phyloP scores from a whole-genome alignment of 2,888 invertebrate genomes.

The Dione juno region DNA sequence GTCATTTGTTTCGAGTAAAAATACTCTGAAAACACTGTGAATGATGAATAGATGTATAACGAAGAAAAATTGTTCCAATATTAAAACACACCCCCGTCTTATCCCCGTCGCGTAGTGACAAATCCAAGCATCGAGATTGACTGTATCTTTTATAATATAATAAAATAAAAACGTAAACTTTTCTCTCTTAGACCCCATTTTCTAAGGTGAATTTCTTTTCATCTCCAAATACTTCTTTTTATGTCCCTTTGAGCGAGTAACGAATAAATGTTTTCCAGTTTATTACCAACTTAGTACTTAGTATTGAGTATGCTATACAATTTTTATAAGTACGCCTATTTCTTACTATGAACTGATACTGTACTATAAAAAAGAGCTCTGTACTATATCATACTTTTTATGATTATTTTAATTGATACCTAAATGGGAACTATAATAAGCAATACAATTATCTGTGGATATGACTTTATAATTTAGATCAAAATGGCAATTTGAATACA shows the following conservation, averaged over 20 bases:
- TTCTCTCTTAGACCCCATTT: constrained; percentile 22
- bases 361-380: background rate
- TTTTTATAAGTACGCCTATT: background rate
- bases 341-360: background rate
- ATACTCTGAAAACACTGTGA: background rate
- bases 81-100: constrained; percentile 12
- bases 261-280: constrained; percentile 34
- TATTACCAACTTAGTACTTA: constrained; percentile 9
- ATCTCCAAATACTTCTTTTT: constrained; percentile 32
- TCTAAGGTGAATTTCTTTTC: constrained; percentile 42
- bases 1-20: background rate
- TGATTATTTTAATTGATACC: too few species aligned
- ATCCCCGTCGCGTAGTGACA: constrained; percentile 34
- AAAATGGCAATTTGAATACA: background rate
- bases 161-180: constrained; percentile 27
- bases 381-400: background rate
- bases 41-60: constrained; percentile 3
- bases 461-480: background rate
- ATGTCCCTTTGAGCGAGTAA: constrained; percentile 33
- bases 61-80: constrained; percentile 25
- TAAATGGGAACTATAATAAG: too few species aligned
- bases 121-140: constrained; percentile 30
- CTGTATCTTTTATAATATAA: constrained; percentile 28
- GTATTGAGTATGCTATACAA: constrained; percentile 9
- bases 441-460: too few species aligned